phyloP scores from a whole-genome alignment of 2,113 vertebrate genomes.

The Myxocyprinus asiaticus region DNA sequence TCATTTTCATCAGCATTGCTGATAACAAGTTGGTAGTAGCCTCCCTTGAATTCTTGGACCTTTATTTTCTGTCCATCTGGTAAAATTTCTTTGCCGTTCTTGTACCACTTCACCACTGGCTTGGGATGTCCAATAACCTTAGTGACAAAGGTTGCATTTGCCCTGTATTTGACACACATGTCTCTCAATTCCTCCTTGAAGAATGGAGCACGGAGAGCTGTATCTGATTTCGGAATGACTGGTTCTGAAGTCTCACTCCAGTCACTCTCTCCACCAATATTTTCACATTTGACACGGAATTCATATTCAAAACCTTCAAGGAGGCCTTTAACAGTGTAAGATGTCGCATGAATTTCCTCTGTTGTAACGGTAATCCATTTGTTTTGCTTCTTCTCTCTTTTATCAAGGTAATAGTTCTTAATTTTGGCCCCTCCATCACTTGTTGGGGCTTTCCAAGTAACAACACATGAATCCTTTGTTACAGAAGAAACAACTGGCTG shows the following conservation, averaged over 20 bases:
- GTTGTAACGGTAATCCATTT: constrained; percentile 95
- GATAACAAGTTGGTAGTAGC: constrained; percentile 93
- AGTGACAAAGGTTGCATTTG: constrained; percentile 93
- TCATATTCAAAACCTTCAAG: constrained; percentile 98
- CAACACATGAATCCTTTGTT: constrained; percentile 90
- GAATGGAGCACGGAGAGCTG: constrained; percentile 84
- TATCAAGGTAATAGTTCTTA: constrained; percentile 92
- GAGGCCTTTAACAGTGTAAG: constrained; percentile 84
- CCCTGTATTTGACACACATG: constrained; percentile 90
- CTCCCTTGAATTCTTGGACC: constrained; percentile 95
- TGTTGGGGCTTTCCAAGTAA: constrained; percentile 92
- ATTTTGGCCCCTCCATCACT: constrained; percentile 96
- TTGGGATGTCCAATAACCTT: constrained; percentile 93
- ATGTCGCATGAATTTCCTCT: constrained; percentile 88
- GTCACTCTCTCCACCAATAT: constrained; percentile 94
- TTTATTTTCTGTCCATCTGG: constrained; percentile 95
- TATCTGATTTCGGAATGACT: constrained; percentile 88
- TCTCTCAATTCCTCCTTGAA: constrained; percentile 98
- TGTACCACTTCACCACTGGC: constrained; percentile 96
- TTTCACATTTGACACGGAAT: constrained; percentile 98
- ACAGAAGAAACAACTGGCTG: constrained; percentile 85
- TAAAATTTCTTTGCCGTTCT: constrained; percentile 92
- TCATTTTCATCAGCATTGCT: constrained; percentile 86
- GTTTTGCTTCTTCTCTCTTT: constrained; percentile 97
- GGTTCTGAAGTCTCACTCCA: constrained; percentile 94